A percentile compares a stretch with the other conserved stretches of the same genome.
Evolutionary conservation across 2,888 invertebrate genomes (phyloP).

Genomic region (Coelogynopora nodosa): DNA sequence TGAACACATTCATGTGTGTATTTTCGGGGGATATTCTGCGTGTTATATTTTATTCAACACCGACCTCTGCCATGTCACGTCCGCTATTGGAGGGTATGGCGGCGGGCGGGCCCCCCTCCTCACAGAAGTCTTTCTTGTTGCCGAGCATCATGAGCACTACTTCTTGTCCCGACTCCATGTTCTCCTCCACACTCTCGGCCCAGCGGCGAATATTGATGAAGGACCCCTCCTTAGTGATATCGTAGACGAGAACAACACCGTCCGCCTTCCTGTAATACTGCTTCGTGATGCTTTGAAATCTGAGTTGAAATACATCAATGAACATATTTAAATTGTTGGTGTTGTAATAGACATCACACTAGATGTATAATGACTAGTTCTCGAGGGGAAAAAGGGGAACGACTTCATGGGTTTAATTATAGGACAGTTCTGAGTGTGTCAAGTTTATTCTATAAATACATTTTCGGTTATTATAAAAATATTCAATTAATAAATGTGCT

Average conservation of each 20-base stretch:
- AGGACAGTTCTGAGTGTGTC: too few species aligned
- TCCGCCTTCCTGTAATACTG: constrained; percentile 67
- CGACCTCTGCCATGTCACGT: constrained; percentile 62
- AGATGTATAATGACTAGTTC: too few species aligned
- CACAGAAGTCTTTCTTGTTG: constrained; percentile 65
- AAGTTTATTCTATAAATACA: too few species aligned
- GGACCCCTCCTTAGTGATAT: constrained; percentile 64
- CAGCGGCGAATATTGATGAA: constrained; percentile 65
- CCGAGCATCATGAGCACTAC: constrained; percentile 64
- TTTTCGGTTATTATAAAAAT: too few species aligned
- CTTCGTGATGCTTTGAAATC: constrained; percentile 65
- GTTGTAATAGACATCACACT: too few species aligned
- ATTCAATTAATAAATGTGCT: background rate
- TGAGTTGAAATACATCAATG: constrained; percentile 49
- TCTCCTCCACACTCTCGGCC: constrained; percentile 57
- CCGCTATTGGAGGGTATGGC: constrained; percentile 61
- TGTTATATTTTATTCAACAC: constrained; percentile 40
- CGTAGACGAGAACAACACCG: constrained; percentile 65
- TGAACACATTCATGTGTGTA: background rate
- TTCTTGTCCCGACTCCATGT: constrained; percentile 60
- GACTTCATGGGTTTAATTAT: too few species aligned
- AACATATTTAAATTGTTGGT: too few species aligned
- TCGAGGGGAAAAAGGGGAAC: too few species aligned
- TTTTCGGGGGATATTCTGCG: too few species aligned
- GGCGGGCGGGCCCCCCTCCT: constrained; percentile 41